Base-by-base conservation (phyloP, 2,113 vertebrate genomes). In the Ptyas mucosa region DNA sequence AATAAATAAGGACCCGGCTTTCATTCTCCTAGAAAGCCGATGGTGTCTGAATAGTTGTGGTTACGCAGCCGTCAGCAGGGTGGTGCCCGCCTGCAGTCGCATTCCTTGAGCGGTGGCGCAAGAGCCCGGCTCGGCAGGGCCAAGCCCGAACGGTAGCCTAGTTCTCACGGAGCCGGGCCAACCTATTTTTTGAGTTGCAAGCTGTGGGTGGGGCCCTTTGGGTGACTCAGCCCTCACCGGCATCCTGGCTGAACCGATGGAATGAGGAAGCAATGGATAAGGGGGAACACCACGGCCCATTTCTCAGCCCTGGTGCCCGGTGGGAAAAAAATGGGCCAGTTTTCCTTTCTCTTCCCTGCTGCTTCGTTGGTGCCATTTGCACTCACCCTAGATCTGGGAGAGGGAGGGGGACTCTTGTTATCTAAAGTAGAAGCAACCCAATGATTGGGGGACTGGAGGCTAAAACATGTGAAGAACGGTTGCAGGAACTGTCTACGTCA, bases 1-100 rank as follows among this genome's bases (percentile, higher is more conserved):
- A 34, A 46, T 89, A 93, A 91, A 94, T 88, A 14, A 14, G 12
- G 92, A 12, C 93, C 91, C 88, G 92, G 69, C 89, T 92, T 0
- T 23, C 9, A 15, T 58, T 39, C 85, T 87, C 89, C 18, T 6
- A 91, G 89, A 90, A 75, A 94, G 94, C 54, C 92, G 87, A 92
- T 88, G 90, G 58, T 55, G 93, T 51, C 90, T 95, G 58, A 85
- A 0, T 52, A 64, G 52, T 86, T 53, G 89, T 9, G 87, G 93
- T 92, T 88, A 26, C 49, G n/a, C 14, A 55, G 92, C 89, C 93
- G 93, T 69, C 46, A 0, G 46, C 46, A 85, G 75, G 46, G 75
- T 21, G 75, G 43, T 24, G 55, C 75, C 54, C 23, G 3, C 43
- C 26, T 8, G 2, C 14, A 20, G 87, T 3, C 8, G 3, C 75